phyloP scores from a whole-genome alignment of 2,797 vertebrate genomes.

The Brachyalestes nurse region DNA sequence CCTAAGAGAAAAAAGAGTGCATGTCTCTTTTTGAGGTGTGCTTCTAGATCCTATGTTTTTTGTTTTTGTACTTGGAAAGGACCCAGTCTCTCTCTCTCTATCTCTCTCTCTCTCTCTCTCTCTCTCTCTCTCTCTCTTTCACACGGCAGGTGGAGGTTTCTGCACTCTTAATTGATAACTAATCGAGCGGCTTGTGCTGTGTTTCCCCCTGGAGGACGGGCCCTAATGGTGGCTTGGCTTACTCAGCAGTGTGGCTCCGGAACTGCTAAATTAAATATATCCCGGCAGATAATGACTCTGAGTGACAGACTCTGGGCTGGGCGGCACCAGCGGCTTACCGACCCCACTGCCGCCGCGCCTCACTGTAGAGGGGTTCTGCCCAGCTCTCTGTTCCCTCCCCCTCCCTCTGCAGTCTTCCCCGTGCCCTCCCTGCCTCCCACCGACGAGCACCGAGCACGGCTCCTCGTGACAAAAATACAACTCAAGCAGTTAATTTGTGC shows the following conservation, averaged over 20 bases:
- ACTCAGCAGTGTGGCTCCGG: constrained; percentile 69
- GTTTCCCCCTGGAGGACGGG: constrained; percentile 76
- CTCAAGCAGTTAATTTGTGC: constrained; percentile 82
- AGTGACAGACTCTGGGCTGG: constrained; percentile 65
- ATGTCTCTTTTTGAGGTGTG: constrained; percentile 4
- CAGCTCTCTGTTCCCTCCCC: not conserved
- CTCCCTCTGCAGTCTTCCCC: not conserved
- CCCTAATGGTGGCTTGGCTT: constrained; percentile 70
- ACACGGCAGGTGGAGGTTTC: constrained; percentile 77
- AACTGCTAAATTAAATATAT: constrained; percentile 76
- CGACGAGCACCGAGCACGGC: constrained; percentile 1
- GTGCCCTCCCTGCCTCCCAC: not conserved
- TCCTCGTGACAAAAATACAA: constrained; percentile 58
- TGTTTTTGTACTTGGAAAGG: not conserved
- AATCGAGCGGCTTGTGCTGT: constrained; percentile 81
- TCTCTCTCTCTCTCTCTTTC: constrained; percentile 39
- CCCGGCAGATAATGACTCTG: constrained; percentile 72
- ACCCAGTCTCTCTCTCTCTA: constrained; percentile 27
- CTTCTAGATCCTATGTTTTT: not conserved
- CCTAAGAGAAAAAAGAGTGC: not conserved
- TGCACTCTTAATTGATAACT: constrained; percentile 84
- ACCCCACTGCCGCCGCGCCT: constrained; percentile 55
- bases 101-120: constrained; percentile 43
- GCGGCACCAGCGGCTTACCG: constrained; percentile 61
- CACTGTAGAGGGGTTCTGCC: constrained; percentile 22